Conservation (phyloP, 2,797 vertebrate genomes). For the Cynodonichthys magdalenae region DNA sequence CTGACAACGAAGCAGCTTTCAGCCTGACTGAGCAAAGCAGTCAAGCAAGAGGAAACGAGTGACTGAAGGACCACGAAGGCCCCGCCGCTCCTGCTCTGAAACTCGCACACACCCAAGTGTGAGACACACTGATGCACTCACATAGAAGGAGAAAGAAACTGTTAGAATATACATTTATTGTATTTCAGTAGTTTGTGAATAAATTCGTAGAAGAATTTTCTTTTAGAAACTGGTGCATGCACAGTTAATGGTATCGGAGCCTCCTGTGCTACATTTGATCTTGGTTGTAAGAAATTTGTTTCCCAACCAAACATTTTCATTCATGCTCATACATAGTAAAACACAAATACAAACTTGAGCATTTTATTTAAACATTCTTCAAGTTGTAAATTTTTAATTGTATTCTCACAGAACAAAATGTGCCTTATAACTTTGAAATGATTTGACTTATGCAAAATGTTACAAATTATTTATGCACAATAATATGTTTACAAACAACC, state of each 20-base stretch:
- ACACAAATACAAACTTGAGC: no score
- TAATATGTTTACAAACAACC: conserved; percentile 35
- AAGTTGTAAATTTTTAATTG: no score
- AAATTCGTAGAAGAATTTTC: background rate
- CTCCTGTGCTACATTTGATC: no score
- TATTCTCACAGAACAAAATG: no score
- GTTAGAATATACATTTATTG: conserved; percentile 2
- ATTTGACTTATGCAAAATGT: no score
- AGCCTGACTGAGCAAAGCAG: conserved; percentile 92
- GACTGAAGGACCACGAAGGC: conserved; percentile 82
- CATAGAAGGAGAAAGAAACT: conserved; percentile 18
- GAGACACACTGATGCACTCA: conserved; percentile 49
- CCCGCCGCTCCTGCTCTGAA: conserved; percentile 63
- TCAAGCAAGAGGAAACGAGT: conserved; percentile 90
- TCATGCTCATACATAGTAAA: no score
- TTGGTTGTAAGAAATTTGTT: no score
- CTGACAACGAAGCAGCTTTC: conserved; percentile 92
- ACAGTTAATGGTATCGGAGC: no score
- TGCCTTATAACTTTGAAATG: no score
- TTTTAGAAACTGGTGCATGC: background rate
- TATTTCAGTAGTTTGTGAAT: conserved; percentile 2
- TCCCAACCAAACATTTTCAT: no score
- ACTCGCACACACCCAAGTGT: conserved; percentile 66
- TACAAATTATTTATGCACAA: no score
- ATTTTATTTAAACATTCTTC: no score